Percentiles rank a stretch among this genome's conserved stretches.
phyloP scores from a whole-genome alignment of 2,888 invertebrate genomes.

The Meiosimyza decipiens region DNA sequence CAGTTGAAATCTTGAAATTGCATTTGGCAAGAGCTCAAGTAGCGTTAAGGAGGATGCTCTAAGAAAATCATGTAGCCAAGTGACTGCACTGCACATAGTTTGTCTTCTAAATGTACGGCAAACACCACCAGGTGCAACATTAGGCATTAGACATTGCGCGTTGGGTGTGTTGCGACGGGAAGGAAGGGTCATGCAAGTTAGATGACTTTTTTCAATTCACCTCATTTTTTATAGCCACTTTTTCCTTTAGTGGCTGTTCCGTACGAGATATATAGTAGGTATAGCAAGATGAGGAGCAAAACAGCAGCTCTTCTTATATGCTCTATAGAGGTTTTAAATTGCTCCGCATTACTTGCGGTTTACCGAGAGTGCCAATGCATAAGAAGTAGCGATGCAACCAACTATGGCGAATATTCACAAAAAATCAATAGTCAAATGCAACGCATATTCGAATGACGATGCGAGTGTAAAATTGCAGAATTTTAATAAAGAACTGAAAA shows the following conservation, averaged over 20 bases:
- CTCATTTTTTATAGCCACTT: slow-evolving; percentile 21
- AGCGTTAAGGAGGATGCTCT: slow-evolving; percentile 13
- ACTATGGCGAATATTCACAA: too few relatives aligned
- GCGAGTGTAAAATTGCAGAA: too few relatives aligned
- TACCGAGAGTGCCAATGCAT: slow-evolving; percentile 40
- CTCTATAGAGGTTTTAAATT: slow-evolving; percentile 49
- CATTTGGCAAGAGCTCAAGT: slow-evolving; percentile 51
- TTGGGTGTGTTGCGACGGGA: background rate
- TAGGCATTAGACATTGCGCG: background rate
- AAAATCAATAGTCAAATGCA: too few relatives aligned
- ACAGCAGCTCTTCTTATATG: background rate
- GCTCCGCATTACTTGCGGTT: slow-evolving; percentile 54
- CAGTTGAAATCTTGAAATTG: slow-evolving; percentile 53
- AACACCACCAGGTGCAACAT: slow-evolving; percentile 10
- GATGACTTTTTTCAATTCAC: slow-evolving; percentile 22
- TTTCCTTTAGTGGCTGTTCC: background rate
- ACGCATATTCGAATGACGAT: too few relatives aligned
- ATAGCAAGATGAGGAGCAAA: background rate
- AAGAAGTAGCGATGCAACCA: too few relatives aligned
- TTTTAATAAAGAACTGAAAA: too few relatives aligned
- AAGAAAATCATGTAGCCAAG: slow-evolving; percentile 11
- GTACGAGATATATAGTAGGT: background rate
- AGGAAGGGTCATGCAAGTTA: background rate
- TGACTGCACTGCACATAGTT: background rate
- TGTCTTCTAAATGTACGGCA: slow-evolving; percentile 5